Evolutionary conservation across 2,113 vertebrate species (phyloP).

Genomic region (Pelmatolapia mariae): DNA sequence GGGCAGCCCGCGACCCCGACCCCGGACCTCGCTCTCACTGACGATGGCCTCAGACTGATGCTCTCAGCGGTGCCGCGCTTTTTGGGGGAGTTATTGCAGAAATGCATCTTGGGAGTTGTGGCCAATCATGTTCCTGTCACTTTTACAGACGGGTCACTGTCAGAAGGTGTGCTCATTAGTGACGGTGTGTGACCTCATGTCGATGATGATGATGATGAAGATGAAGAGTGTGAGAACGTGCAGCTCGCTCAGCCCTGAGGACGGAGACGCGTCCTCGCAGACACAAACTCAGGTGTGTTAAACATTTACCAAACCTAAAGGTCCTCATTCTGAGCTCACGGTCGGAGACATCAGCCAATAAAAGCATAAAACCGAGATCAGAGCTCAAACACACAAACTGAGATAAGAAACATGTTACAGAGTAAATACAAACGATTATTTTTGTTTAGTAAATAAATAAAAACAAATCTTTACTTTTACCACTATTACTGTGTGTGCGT

Average conservation of each 20-base stretch:
- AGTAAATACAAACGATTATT: rapidly evolving
- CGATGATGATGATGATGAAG: not conserved
- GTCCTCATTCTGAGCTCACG: not conserved
- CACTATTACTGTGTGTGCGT: not conserved
- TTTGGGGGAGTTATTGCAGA: not conserved
- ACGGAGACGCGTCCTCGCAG: not conserved
- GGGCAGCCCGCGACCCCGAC: not conserved
- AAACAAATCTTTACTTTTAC: not conserved
- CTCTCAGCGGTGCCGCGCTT: not conserved
- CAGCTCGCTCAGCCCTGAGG: not conserved
- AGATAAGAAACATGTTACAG: not conserved
- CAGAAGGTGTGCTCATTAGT: not conserved
- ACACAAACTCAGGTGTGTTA: not conserved
- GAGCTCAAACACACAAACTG: not conserved
- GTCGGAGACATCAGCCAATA: not conserved
- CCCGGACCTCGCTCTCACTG: not conserved
- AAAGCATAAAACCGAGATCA: not conserved
- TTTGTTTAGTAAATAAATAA: not conserved
- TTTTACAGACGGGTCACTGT: not conserved
- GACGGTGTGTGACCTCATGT: rapidly evolving
- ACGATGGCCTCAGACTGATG: not conserved
- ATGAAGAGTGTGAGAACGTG: not conserved
- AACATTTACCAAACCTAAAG: not conserved
- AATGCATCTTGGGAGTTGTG: not conserved
- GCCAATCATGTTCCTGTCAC: not conserved